These are phyloP conservation scores for Polyommatus icarus DNA, from an alignment of 2,888 invertebrate genomes.

Conservation along the genomic window DNA sequence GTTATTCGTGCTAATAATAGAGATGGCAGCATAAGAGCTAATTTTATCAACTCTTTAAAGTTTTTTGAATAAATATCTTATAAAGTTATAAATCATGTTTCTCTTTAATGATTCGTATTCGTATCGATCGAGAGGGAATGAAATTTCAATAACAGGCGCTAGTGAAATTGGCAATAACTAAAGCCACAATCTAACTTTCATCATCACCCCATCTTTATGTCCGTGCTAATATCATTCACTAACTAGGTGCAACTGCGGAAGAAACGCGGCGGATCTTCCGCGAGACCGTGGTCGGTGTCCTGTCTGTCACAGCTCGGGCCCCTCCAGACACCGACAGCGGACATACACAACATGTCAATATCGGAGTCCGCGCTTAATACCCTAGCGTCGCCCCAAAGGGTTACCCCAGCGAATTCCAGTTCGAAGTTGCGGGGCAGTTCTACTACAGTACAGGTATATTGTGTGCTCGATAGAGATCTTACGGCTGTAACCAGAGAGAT, in stretches of 20 bases:
- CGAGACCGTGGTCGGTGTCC: slow-evolving; percentile 93
- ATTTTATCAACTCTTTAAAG: too few relatives aligned
- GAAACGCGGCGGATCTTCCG: slow-evolving; percentile 78
- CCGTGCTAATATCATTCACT: slow-evolving; percentile 42
- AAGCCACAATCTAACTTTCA: slow-evolving; percentile 2
- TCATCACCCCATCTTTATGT: slow-evolving; percentile 28
- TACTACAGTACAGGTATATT: slow-evolving; percentile 70
- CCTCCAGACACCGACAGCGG: slow-evolving; percentile 64
- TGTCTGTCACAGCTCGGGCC: slow-evolving; percentile 87
- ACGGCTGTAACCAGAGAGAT: background rate
- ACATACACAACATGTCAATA: slow-evolving; percentile 86
- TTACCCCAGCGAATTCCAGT: slow-evolving; percentile 67
- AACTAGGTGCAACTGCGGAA: slow-evolving; percentile 83
- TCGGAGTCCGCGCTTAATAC: slow-evolving; percentile 94
- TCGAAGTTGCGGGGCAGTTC: slow-evolving; percentile 73
- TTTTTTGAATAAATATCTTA: too few relatives aligned
- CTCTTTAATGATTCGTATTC: background rate
- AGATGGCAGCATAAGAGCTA: too few relatives aligned
- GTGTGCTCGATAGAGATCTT: background rate
- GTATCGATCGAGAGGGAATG: background rate
- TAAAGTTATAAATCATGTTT: too few relatives aligned
- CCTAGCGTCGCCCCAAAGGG: slow-evolving; percentile 78
- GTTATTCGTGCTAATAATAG: too few relatives aligned
- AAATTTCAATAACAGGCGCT: background rate
- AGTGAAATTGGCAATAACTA: background rate